A percentile compares a stretch with the other conserved stretches of the same genome.
These are phyloP conservation scores for Anagyrus pseudococci DNA, from an alignment of 2,888 invertebrate species.

Conservation along the genomic window DNA sequence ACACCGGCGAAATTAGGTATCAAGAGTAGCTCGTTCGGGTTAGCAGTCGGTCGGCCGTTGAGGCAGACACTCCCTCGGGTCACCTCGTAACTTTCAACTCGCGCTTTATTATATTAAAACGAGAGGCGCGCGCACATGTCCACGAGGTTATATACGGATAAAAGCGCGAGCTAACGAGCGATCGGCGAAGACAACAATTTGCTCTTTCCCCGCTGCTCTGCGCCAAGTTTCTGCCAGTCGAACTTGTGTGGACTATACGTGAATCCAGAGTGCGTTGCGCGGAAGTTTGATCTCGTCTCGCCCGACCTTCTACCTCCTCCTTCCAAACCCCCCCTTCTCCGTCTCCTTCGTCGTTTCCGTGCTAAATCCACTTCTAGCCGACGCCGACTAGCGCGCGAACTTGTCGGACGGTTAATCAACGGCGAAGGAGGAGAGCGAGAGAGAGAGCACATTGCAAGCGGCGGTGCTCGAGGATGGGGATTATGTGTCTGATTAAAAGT, in stretches of 20 bases:
- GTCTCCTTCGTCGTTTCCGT: background rate
- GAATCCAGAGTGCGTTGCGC: slow-evolving; percentile 22
- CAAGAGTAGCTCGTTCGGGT: too few relatives aligned
- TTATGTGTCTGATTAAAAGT: slow-evolving; percentile 6
- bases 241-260: slow-evolving; percentile 5
- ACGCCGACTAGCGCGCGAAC: slow-evolving; percentile 8
- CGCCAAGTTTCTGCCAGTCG: slow-evolving; percentile 5
- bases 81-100: too few relatives aligned
- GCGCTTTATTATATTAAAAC: too few relatives aligned
- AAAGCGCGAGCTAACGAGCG: slow-evolving; percentile 14
- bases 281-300: slow-evolving; percentile 25
- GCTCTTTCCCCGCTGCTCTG: background rate
- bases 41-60: too few relatives aligned
- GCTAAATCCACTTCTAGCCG: background rate
- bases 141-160: too few relatives aligned
- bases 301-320: background rate
- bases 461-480: slow-evolving; percentile 2
- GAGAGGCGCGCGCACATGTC: too few relatives aligned
- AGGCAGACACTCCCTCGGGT: too few relatives aligned
- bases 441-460: background rate
- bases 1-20: too few relatives aligned
- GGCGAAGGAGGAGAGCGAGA: background rate
- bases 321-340: background rate
- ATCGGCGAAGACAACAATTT: slow-evolving; percentile 14
- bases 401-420: slow-evolving; percentile 32